A percentile compares a stretch with the other conserved stretches of the same genome.
Conservation (phyloP, 2,113 vertebrate genomes). For the Onychostoma macrolepis region DNA sequence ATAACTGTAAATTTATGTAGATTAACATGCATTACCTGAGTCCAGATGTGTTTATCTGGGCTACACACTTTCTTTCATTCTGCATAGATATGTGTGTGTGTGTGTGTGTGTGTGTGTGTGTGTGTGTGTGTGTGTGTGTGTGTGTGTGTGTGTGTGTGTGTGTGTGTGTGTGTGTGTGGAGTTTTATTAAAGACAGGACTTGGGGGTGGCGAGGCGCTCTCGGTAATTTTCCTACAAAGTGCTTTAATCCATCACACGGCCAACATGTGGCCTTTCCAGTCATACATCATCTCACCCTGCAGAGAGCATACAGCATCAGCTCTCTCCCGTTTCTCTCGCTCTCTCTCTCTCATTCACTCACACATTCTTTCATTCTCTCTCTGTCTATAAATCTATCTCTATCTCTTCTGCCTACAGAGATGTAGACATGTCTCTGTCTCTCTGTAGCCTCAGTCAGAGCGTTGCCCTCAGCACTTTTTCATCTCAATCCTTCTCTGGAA, state of each 20-base stretch:
- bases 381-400: slow-evolving; percentile 38
- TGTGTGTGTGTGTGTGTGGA: slow-evolving; percentile 59
- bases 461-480: slow-evolving; percentile 21
- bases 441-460: slow-evolving; percentile 11
- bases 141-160: not conserved
- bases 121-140: not conserved
- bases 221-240: slow-evolving; percentile 99
- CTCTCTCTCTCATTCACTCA: slow-evolving; percentile 36
- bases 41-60: slow-evolving; percentile 33
- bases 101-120: slow-evolving; percentile 4
- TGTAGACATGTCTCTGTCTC: slow-evolving; percentile 32
- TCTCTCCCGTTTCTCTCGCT: slow-evolving; percentile 55
- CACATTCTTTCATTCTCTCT: slow-evolving; percentile 25
- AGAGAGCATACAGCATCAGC: slow-evolving; percentile 63
- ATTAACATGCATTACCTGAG: slow-evolving; percentile 44
- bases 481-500: slow-evolving; percentile 1
- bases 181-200: slow-evolving; percentile 99
- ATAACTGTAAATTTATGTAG: slow-evolving; percentile 40
- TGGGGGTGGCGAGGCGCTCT: slow-evolving; percentile 94
- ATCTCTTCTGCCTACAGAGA: slow-evolving; percentile 32
- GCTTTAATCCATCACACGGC: slow-evolving; percentile 99
- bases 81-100: slow-evolving; percentile 70
- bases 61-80: slow-evolving; percentile 20
- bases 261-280: slow-evolving; percentile 97
- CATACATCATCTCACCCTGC: slow-evolving; percentile 97